phyloP scores from a whole-genome alignment of 2,113 vertebrate species.

The Verasper variegatus region DNA sequence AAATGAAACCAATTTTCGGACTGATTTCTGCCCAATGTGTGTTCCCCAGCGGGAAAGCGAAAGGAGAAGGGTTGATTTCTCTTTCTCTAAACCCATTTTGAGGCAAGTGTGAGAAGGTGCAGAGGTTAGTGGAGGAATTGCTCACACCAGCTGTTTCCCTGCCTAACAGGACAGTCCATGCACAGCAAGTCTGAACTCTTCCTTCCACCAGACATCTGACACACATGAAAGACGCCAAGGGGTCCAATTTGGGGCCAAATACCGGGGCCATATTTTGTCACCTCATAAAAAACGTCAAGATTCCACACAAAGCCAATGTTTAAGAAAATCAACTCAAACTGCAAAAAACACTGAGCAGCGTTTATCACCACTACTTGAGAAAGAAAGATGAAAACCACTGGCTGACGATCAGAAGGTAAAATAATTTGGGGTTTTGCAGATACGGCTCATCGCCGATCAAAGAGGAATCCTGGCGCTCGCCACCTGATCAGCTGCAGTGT shows the following conservation, averaged over 20 bases:
- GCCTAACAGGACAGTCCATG: constrained; percentile 19
- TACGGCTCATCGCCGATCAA: background rate
- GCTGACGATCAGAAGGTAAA: background rate
- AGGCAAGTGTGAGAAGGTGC: constrained; percentile 25
- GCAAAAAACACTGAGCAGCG: background rate
- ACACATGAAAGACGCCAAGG: constrained; percentile 49
- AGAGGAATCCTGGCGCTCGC: constrained; percentile 7
- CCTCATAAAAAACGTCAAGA: constrained; percentile 50
- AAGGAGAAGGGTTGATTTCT: background rate
- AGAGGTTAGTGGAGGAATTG: constrained; percentile 44
- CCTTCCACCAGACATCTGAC: constrained; percentile 37
- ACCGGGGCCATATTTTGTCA: constrained; percentile 30
- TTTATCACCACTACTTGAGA: background rate
- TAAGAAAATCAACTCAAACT: background rate
- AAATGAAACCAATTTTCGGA: background rate
- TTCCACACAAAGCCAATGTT: constrained; percentile 22
- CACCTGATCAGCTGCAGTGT: constrained; percentile 29
- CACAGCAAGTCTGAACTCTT: constrained; percentile 57
- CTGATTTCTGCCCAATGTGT: background rate
- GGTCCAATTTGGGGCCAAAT: constrained; percentile 49
- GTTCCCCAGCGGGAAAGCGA: background rate
- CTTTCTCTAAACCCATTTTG: constrained; percentile 12
- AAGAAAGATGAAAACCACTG: background rate
- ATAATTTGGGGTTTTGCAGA: constrained; percentile 2
- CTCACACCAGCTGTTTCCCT: constrained; percentile 68